Evolutionary conservation across 2,113 vertebrate species (phyloP).

Genomic region (Todiramphus chloris): DNA sequence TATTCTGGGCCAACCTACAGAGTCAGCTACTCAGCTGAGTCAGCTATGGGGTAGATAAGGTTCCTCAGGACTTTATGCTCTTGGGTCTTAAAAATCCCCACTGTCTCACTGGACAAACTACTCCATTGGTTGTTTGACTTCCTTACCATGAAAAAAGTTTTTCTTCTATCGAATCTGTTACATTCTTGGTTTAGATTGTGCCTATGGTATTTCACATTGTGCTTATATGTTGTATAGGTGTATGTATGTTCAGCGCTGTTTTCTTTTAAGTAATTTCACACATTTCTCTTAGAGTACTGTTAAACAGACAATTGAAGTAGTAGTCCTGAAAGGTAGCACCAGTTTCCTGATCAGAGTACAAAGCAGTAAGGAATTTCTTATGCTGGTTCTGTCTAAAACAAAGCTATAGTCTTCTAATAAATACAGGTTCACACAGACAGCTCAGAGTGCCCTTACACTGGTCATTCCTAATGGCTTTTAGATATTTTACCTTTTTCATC

Average conservation of each 20-base stretch:
- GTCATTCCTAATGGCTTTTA: not conserved
- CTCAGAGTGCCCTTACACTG: not conserved
- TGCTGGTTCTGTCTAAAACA: not conserved
- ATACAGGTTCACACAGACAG: not conserved
- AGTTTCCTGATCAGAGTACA: not conserved
- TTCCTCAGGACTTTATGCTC: not conserved
- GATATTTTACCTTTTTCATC: not conserved
- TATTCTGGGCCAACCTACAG: not conserved
- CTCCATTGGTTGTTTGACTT: not conserved
- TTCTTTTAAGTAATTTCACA: not conserved
- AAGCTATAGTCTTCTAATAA: not conserved
- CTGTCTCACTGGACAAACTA: not conserved
- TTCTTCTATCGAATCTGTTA: not conserved
- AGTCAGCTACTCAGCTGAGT: not conserved
- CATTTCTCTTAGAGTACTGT: not conserved
- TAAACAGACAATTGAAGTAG: not conserved
- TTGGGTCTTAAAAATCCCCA: not conserved
- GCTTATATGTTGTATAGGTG: not conserved
- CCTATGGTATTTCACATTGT: not conserved
- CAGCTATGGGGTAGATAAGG: rapidly evolving
- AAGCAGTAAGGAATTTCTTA: not conserved
- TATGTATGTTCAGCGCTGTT: not conserved
- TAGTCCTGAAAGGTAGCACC: not conserved
- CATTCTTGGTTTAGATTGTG: not conserved
- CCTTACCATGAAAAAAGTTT: not conserved